These are phyloP conservation scores for Mesorhabditis spiculigera DNA, from an alignment of 2,888 invertebrate genomes.

Conservation along the genomic window DNA sequence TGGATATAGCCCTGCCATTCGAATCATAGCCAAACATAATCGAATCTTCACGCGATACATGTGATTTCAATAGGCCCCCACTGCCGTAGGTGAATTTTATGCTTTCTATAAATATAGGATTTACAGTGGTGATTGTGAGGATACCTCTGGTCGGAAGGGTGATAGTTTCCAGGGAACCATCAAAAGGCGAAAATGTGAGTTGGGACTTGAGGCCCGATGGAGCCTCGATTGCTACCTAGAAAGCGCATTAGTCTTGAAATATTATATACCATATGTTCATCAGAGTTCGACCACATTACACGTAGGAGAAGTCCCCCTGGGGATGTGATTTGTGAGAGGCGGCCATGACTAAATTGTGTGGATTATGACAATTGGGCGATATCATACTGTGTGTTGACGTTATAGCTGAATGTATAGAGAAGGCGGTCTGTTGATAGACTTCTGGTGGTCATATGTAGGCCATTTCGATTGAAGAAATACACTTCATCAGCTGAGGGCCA, in stretches of 20 bases:
- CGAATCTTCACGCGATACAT: neutral
- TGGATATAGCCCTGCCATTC: neutral
- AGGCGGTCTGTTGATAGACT: constrained; percentile 81
- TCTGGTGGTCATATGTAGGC: constrained; percentile 78
- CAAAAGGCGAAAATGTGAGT: constrained; percentile 22
- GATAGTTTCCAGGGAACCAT: constrained; percentile 24
- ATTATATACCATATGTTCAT: neutral
- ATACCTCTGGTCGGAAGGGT: neutral
- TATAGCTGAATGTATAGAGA: constrained; percentile 90
- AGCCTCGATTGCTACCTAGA: constrained; percentile 21
- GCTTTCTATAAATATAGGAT: neutral
- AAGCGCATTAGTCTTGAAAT: constrained; percentile 10
- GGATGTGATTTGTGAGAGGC: constrained; percentile 86
- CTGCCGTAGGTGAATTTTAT: neutral
- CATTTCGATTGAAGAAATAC: constrained; percentile 68
- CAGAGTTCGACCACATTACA: constrained; percentile 20
- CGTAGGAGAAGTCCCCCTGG: constrained; percentile 79
- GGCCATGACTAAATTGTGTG: constrained; percentile 66
- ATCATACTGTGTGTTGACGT: constrained; percentile 81
- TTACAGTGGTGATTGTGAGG: neutral
- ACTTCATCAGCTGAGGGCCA: constrained; percentile 69
- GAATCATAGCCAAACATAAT: neutral
- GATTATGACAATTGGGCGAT: neutral
- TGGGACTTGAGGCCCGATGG: constrained; percentile 21
- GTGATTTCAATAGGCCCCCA: neutral